phyloP scores from a whole-genome alignment of 1,140 invertebrate species.

The Drosophila simulans region DNA sequence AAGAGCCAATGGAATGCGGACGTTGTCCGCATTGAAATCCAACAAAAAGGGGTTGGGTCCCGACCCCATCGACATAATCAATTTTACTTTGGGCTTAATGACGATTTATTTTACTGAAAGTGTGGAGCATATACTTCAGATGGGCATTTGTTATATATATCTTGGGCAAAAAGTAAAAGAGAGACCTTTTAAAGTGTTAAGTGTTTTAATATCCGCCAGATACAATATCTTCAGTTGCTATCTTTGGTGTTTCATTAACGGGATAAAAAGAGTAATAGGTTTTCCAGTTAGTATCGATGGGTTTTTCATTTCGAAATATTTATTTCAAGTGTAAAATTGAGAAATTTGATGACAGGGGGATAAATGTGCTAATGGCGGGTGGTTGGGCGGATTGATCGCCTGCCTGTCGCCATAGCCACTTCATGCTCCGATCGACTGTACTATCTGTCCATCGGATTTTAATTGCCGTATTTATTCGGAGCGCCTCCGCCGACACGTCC shows the following conservation, averaged over 20 bases:
- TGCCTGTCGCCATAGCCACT: conserved; percentile 63
- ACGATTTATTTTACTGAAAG: not conserved
- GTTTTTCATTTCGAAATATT: no score
- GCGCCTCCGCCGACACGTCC: conserved; percentile 29
- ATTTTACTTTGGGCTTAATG: not conserved
- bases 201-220: no score
- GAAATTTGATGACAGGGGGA: conserved; percentile 12
- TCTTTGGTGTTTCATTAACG: no score
- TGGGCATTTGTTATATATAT: no score
- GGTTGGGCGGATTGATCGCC: conserved; percentile 26
- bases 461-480: conserved; percentile 48
- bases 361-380: not conserved
- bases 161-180: no score
- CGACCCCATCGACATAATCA: not conserved
- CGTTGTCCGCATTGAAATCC: not conserved
- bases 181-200: no score
- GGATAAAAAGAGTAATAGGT: no score
- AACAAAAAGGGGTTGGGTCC: not conserved
- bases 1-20: not conserved
- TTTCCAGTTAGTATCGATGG: no score
- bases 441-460: conserved; percentile 54
- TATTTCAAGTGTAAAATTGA: not conserved
- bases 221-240: no score
- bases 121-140: no score
- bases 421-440: conserved; percentile 40